These are phyloP conservation scores for Dioctria linearis DNA, from an alignment of 2,888 invertebrate species.

Conservation along the genomic window DNA sequence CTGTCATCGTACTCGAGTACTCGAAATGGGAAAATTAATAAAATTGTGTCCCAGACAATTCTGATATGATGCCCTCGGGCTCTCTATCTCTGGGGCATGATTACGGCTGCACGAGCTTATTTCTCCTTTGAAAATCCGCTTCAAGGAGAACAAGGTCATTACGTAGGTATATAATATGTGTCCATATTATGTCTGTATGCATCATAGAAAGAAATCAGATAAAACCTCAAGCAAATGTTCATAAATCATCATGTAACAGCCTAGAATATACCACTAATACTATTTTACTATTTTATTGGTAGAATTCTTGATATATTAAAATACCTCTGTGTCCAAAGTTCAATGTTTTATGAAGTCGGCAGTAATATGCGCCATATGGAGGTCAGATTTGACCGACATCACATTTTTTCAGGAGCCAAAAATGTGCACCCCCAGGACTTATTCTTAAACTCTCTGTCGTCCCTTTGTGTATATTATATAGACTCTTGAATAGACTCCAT, in stretches of 20 bases:
- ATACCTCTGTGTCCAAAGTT: constrained; percentile 16
- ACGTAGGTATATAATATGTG: background rate
- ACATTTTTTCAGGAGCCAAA: constrained; percentile 22
- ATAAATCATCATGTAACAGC: constrained; percentile 47
- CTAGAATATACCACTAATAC: constrained; percentile 43
- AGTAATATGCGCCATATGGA: constrained; percentile 36
- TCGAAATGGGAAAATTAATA: constrained; percentile 44
- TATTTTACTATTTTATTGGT: constrained; percentile 51
- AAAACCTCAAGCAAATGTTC: constrained; percentile 18
- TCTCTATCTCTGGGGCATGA: background rate
- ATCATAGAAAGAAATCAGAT: constrained; percentile 18
- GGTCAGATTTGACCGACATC: constrained; percentile 39
- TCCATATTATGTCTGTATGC: background rate
- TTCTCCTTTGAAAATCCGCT: too few relatives aligned
- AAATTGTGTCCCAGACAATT: constrained; percentile 19
- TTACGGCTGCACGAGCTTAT: too few relatives aligned
- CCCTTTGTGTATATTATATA: background rate
- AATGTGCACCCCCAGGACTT: constrained; percentile 5
- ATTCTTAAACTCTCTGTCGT: background rate
- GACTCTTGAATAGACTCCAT: background rate
- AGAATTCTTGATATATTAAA: constrained; percentile 42
- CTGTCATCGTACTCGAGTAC: constrained; percentile 14
- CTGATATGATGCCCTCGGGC: background rate
- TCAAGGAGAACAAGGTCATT: too few relatives aligned
- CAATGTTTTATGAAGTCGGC: constrained; percentile 49